Evolutionary conservation across 92 coral and sea anemone genomes (phyloP), one percentile per base, ranked within the genome.

Genomic region (Zoanthus solanderi): DNA sequence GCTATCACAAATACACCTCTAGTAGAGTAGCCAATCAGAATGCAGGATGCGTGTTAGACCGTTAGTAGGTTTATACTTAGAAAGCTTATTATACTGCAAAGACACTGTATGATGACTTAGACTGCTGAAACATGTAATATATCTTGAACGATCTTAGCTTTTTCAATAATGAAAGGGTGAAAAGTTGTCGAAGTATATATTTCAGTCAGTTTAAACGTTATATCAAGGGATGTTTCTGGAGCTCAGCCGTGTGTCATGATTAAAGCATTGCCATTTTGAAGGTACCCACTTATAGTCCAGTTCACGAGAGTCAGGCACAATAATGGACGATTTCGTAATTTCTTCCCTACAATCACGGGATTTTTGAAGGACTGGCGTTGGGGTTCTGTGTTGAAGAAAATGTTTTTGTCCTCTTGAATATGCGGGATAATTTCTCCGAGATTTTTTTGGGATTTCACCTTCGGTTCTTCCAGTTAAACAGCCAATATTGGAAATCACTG

Each of bases 391-490:
- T 56, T 85, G 87, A 69, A 94, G 87, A 56, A 94, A 78, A 42
- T 83, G 73, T 28, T 72, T 90, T 74, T 91, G 94, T n/a, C 98
- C 98, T n/a, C 93, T 93, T 63, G 91, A 63, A 63, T n/a, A 71
- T 42, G 23, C 23, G 23, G 79, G 50, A 58, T 69, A 10, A 52
- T 67, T 67, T 66, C 63, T 46, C 75, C 85, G 14, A 2, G 84
- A 28, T 37, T 58, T 42, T 61, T 30, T 45, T n/a, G 32, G 14
- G 53, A 12, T 32, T 79, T 78, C 83, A 31, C 31, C 34, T 57
- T 58, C 18, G 32, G 47, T 18, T 28, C 75, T 66, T 9, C 85
- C 85, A 14, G 75, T 81, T 67, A 81, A 47, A 66, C 85, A 81
- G 14, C 31, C 60, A 53, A 81, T 71, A 17, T 81, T 71, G 63